Base-by-base conservation (phyloP, 2,797 vertebrate species). In the Oreortyx pictus region DNA sequence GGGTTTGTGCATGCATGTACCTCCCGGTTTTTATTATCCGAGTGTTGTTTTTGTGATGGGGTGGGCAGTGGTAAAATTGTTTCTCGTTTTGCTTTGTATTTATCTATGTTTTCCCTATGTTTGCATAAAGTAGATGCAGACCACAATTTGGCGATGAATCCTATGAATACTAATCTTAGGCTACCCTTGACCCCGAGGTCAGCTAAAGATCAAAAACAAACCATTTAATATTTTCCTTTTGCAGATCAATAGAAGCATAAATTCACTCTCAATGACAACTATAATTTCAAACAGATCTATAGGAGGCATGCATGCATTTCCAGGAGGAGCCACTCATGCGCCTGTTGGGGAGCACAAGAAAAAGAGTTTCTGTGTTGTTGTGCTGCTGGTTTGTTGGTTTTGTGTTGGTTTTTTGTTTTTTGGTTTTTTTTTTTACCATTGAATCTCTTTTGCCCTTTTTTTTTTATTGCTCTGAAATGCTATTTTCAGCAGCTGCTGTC, bases 281-380 rank as follows among this genome's bases (percentile, higher is more conserved):
- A 99, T 99, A 99, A 99, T 99, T 98, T 99, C 99, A 98, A 99
- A 98, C 98, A 98, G 98, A 99, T 99, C 98, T 98, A 99, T 99
- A 99, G 98, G 97, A 98, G 96, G 98, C 98, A 98, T 96, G 98
- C 97, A 97, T 97, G 98, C 98, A 98, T 98, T 98, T 97, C 97
- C 97, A 97, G 96, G 97, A 98, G 72, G 96, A 97, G 98, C 97
- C 96, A 94, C 95, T 91, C 97, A 86, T 75, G 93, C 0, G 95
- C 93, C 96, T 97, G 97, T 97, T 97, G 96, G 97, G 95, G 97
- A 97, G 95, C 92, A 94, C 85, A 89, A 95, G 93, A 90, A 95
- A 70, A 96, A 96, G 97, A 97, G 96, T 97, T 97, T 97, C 94
- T 97, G 96, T 97, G 95, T 93, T 97, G 91, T 92, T 95, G 91